Percentiles rank a stretch among this genome's conserved stretches.
Conservation (phyloP, 2,797 vertebrate genomes). For the Thalassophryne amazonica region DNA sequence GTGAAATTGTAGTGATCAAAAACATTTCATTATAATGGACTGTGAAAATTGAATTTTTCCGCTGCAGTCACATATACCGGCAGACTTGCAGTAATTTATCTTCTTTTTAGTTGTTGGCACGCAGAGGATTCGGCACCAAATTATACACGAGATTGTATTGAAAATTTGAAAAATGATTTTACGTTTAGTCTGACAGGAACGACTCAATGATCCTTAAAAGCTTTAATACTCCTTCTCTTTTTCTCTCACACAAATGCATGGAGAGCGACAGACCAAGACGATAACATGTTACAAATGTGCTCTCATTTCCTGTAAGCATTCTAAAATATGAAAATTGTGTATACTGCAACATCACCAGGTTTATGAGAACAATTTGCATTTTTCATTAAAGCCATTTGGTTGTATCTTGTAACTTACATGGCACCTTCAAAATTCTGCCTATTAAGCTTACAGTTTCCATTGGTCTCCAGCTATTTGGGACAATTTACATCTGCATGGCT, state of each 20-base stretch:
- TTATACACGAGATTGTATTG: slow-evolving; percentile 7
- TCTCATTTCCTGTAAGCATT: slow-evolving; percentile 26
- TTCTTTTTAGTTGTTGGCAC: background rate
- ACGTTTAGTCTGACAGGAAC: slow-evolving; percentile 32
- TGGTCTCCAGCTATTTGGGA: slow-evolving; percentile 45
- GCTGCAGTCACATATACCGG: slow-evolving; percentile 7
- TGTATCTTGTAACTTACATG: slow-evolving; percentile 54
- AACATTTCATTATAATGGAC: slow-evolving; percentile 17
- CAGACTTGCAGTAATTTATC: background rate
- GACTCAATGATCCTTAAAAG: slow-evolving; percentile 27
- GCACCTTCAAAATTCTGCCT: slow-evolving; percentile 49
- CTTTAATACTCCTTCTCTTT: background rate
- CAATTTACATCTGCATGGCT: slow-evolving; percentile 57
- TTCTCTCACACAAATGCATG: background rate
- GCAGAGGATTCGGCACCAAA: background rate
- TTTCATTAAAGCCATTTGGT: slow-evolving; percentile 66
- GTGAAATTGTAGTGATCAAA: slow-evolving; percentile 40
- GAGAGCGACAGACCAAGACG: background rate
- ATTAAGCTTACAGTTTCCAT: slow-evolving; percentile 44
- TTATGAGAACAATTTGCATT: slow-evolving; percentile 63
- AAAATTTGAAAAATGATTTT: slow-evolving; percentile 14
- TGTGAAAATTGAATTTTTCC: slow-evolving; percentile 9
- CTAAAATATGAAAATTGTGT: slow-evolving; percentile 67
- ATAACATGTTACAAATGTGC: background rate
- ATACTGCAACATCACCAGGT: slow-evolving; percentile 43